Percentiles rank a stretch among this genome's conserved stretches.
Evolutionary conservation across 2,113 vertebrate genomes (phyloP).

Genomic region (Steatornis caripensis): DNA sequence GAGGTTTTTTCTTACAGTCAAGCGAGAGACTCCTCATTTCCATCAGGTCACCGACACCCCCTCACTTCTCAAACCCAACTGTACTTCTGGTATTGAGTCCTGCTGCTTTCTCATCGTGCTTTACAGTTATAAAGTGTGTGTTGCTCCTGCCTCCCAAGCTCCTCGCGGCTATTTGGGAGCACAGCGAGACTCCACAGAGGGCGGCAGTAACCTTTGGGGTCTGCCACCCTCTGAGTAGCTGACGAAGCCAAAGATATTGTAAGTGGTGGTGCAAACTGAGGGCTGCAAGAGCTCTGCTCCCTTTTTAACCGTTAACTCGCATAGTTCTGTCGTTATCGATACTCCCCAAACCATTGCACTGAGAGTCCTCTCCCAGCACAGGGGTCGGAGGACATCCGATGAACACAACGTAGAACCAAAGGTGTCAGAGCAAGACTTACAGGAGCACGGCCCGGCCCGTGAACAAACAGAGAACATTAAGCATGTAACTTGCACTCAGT

Average conservation of each 20-base stretch:
- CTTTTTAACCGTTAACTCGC: neutral
- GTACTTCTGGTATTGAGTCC: neutral
- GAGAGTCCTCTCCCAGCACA: accelerated
- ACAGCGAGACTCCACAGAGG: neutral
- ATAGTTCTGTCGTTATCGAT: accelerated
- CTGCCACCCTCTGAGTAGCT: neutral
- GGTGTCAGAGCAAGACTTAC: neutral
- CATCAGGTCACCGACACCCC: too few species aligned
- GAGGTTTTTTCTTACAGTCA: neutral
- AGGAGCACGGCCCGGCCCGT: accelerated
- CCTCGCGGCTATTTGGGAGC: neutral
- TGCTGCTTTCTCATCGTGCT: neutral
- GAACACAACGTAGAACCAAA: neutral
- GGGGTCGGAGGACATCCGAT: accelerated
- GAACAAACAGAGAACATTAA: accelerated
- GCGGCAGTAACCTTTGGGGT: neutral
- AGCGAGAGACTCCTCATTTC: neutral
- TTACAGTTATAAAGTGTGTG: accelerated
- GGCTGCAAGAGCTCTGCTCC: neutral
- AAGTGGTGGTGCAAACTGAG: neutral
- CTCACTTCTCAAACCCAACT: neutral
- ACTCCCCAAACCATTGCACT: neutral
- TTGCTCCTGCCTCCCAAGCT: neutral
- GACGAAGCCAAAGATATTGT: neutral
- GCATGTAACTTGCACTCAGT: neutral